Conservation (phyloP, 2,797 vertebrate species). For the Microhierax caerulescens region DNA sequence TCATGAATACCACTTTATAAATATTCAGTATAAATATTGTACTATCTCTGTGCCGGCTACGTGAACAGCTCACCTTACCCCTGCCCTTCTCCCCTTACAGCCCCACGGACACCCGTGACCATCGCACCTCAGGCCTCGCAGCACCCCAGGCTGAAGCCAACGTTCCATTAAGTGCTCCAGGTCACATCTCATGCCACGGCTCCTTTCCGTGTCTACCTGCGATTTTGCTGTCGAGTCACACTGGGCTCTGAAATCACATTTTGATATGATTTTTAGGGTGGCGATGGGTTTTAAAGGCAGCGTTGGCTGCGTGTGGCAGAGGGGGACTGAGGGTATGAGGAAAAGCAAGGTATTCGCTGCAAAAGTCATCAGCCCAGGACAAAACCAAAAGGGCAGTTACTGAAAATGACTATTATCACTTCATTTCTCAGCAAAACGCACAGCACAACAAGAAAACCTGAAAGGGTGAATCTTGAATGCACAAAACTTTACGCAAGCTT, state of each 20-base stretch:
- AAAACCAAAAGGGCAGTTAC: background rate
- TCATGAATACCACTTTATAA: background rate
- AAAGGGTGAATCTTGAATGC: background rate
- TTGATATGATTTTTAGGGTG: background rate
- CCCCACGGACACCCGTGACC: accelerated
- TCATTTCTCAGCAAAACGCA: background rate
- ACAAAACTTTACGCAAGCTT: background rate
- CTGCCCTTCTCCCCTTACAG: background rate
- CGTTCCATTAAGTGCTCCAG: accelerated
- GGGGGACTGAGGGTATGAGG: background rate
- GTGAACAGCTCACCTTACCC: background rate
- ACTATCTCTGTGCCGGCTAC: background rate
- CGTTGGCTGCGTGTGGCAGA: background rate
- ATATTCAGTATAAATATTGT: background rate
- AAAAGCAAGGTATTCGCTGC: background rate
- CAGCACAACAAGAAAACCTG: background rate
- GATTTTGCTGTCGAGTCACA: background rate
- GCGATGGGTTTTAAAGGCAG: background rate
- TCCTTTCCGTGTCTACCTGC: accelerated
- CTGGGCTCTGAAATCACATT: background rate
- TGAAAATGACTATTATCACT: background rate
- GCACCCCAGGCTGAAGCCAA: background rate
- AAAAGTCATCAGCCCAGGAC: background rate
- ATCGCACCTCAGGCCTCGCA: accelerated
- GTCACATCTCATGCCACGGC: accelerated